Evolutionary conservation across 2,113 vertebrate genomes (phyloP).

Genomic region (Bathybates hornii): DNA sequence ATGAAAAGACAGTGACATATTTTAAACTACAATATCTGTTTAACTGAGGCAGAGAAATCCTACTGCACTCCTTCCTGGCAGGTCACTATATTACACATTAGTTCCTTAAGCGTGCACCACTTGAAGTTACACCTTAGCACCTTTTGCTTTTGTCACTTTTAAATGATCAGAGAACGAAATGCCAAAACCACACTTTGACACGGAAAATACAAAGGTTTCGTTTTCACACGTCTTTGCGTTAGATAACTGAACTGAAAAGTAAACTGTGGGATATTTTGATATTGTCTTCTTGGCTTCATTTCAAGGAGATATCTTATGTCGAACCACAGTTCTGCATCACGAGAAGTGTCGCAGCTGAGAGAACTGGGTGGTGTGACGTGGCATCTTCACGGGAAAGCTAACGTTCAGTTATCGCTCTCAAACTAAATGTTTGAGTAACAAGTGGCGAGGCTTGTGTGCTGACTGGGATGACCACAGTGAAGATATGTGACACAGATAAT

Average conservation of each 20-base stretch:
- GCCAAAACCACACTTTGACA: conserved; percentile 8
- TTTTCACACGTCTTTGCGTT: not conserved
- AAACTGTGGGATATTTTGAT: not conserved
- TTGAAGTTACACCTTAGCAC: not conserved
- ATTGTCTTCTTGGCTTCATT: not conserved
- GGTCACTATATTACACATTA: not conserved
- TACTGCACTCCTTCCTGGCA: fast-evolving
- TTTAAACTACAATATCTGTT: not conserved
- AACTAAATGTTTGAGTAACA: not conserved
- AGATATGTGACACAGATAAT: not conserved
- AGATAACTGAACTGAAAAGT: not conserved
- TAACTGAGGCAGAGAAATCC: not conserved
- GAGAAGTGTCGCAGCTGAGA: not conserved
- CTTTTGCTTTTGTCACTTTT: not conserved
- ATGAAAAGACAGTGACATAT: not conserved
- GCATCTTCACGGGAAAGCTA: not conserved
- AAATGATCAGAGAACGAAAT: not conserved
- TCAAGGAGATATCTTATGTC: not conserved
- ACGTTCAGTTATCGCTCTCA: not conserved
- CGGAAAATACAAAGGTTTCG: not conserved
- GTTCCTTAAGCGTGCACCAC: not conserved
- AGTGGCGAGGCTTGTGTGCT: fast-evolving
- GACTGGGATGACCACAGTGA: not conserved
- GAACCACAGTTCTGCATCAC: not conserved
- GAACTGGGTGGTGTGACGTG: not conserved